Base-by-base conservation (phyloP, 2,888 invertebrate species). In the Cactoblastis cactorum region DNA sequence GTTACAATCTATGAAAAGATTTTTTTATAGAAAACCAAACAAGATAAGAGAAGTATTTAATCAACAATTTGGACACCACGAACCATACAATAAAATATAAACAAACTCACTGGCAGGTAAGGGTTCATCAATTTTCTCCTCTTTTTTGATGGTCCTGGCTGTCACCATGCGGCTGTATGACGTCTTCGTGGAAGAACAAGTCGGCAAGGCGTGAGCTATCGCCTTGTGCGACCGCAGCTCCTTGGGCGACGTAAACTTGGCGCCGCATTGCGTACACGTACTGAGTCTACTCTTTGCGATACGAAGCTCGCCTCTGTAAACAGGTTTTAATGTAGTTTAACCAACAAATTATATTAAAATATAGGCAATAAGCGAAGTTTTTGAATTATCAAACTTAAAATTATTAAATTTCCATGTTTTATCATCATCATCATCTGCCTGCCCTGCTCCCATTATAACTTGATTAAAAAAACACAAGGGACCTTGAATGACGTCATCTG, bases 151-250 rank as follows among this genome's bases (percentile, higher is more conserved):
- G 51, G 81, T 79, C 35, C 88, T 74, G 1, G 75, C 72, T 14
- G 76, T 77, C 45, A 83, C 67, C 49, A 81, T 68, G 58, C 74
- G 67, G 59, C 77, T 76, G 73, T 80, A 80, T 1, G 76, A 63
- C 38, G 77, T 71, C 57, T 72, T 74, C 49, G 61, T 51, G 49
- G 58, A 58, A 45, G 74, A 68, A 60, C 73, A 66, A 1, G 72
- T 64, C 19, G 79, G 71, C 37, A 59, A 57, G 32, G 90, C 86
- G 69, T 93, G 93, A 49, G 84, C 84, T 33, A 90, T 83, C 8
- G 90, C 73, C 57, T 89, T 90, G 73, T 94, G 94, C 15, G 92
- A 88, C 18, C 93, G 89, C 51, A 94, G 81, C 71, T 94, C 94
- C 63, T 92, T 92, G 1, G 92, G 86, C 33, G 92, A 91, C 24